Conservation (phyloP, 2,888 invertebrate species). For the Agrotis segetum region DNA sequence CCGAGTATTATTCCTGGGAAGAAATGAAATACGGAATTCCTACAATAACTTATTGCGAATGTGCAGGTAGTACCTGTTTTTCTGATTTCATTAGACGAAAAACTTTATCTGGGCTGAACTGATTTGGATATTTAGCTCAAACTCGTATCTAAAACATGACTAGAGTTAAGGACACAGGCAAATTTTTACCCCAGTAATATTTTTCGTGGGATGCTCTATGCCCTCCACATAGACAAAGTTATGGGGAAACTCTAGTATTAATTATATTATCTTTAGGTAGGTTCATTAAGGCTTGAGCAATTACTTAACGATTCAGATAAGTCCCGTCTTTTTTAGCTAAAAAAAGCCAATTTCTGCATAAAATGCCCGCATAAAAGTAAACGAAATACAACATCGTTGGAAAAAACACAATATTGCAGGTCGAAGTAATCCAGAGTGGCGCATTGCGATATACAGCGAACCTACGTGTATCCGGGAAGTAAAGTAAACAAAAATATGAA, state of each 20-base stretch:
- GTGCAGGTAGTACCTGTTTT: too few species aligned
- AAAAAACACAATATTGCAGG: slow-evolving; percentile 18
- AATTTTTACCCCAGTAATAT: not conserved
- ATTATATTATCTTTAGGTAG: too few species aligned
- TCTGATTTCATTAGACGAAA: too few species aligned
- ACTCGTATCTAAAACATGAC: not conserved
- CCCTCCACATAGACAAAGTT: not conserved
- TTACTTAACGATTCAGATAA: too few species aligned
- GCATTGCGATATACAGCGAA: slow-evolving; percentile 37
- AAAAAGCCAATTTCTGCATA: not conserved
- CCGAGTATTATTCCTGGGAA: too few species aligned
- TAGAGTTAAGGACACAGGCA: not conserved
- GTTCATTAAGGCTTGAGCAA: too few species aligned
- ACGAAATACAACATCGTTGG: not conserved
- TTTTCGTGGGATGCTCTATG: not conserved
- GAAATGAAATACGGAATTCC: too few species aligned
- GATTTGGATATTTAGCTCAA: not conserved
- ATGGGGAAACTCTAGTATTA: not conserved
- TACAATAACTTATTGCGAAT: too few species aligned
- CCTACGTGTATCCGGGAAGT: slow-evolving; percentile 12
- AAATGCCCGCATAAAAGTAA: not conserved
- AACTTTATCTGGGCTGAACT: not conserved
- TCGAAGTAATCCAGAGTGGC: slow-evolving; percentile 25
- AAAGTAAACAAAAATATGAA: slow-evolving; percentile 33
- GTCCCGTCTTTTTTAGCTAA: not conserved